Percentiles rank a stretch among this genome's conserved stretches.
Evolutionary conservation across 2,888 invertebrate genomes (phyloP).

Genomic region (Ophion slaviceki): DNA sequence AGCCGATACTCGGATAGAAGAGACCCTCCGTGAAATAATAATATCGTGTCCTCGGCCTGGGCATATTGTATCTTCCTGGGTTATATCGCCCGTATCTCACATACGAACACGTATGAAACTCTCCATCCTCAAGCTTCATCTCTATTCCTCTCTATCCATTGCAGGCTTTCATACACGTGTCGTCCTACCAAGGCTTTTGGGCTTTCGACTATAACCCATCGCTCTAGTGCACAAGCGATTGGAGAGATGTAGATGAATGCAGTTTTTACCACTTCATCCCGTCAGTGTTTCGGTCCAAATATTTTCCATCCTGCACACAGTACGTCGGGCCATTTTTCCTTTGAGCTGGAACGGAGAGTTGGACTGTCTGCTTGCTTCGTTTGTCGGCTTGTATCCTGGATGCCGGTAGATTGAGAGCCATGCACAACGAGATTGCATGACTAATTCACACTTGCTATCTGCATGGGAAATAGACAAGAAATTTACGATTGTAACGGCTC

Average conservation of each 20-base stretch:
- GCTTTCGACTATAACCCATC: slow-evolving; percentile 54
- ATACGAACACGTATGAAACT: slow-evolving; percentile 24
- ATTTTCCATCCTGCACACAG: slow-evolving; percentile 12
- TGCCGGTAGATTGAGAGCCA: neutral
- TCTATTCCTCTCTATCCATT: slow-evolving; percentile 12
- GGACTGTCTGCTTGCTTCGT: neutral
- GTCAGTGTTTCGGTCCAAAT: slow-evolving; percentile 8
- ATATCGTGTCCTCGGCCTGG: slow-evolving; percentile 68
- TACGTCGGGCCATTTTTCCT: slow-evolving; percentile 20
- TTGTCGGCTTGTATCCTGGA: neutral
- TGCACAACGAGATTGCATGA: neutral
- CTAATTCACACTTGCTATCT: neutral
- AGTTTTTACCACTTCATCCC: neutral
- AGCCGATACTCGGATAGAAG: slow-evolving; percentile 71
- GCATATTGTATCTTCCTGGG: slow-evolving; percentile 34
- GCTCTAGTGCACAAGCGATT: slow-evolving; percentile 74
- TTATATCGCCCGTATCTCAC: slow-evolving; percentile 35
- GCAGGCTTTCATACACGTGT: slow-evolving; percentile 22
- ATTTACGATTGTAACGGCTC: neutral
- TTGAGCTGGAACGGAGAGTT: neutral
- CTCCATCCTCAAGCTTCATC: slow-evolving; percentile 28
- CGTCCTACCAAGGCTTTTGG: slow-evolving; percentile 30
- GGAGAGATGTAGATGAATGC: slow-evolving; percentile 63
- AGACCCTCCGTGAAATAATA: slow-evolving; percentile 75
- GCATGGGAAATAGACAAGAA: neutral